A percentile compares a stretch with the other conserved stretches of the same genome.
Conservation (phyloP, 2,888 invertebrate genomes). For the Andricus quercusramuli region DNA sequence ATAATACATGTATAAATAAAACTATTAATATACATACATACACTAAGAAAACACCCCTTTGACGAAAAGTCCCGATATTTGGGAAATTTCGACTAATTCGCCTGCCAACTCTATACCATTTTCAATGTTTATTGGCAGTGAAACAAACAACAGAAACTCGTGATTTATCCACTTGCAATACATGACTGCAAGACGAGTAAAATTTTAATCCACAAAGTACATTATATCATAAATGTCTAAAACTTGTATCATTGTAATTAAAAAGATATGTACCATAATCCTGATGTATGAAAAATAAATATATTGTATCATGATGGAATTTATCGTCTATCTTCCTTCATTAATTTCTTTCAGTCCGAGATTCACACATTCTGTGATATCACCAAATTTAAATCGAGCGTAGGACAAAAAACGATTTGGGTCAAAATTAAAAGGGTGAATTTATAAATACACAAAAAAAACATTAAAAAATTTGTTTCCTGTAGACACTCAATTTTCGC, state of each 20-base stretch:
- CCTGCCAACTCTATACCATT: constrained; percentile 33
- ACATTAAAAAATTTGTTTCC: too few species aligned
- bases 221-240: constrained; percentile 77
- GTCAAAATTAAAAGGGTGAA: background rate
- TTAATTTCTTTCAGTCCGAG: background rate
- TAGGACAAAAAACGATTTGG: background rate
- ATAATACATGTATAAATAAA: constrained; percentile 61
- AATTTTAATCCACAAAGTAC: constrained; percentile 69
- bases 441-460: background rate
- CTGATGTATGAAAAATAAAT: constrained; percentile 73
- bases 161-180: constrained; percentile 61
- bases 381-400: background rate
- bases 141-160: constrained; percentile 45
- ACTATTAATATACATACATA: constrained; percentile 53
- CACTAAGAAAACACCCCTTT: constrained; percentile 50
- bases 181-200: constrained; percentile 62
- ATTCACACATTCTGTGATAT: constrained; percentile 5
- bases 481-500: too few species aligned
- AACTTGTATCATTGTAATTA: constrained; percentile 76
- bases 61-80: constrained; percentile 54
- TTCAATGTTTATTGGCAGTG: constrained; percentile 31
- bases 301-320: constrained; percentile 68
- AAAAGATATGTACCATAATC: constrained; percentile 72
- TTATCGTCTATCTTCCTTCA: background rate
- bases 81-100: constrained; percentile 46